Percentiles rank a stretch among this genome's conserved stretches.
phyloP scores from a whole-genome alignment of 2,113 vertebrate species.

The Diglossa brunneiventris region DNA sequence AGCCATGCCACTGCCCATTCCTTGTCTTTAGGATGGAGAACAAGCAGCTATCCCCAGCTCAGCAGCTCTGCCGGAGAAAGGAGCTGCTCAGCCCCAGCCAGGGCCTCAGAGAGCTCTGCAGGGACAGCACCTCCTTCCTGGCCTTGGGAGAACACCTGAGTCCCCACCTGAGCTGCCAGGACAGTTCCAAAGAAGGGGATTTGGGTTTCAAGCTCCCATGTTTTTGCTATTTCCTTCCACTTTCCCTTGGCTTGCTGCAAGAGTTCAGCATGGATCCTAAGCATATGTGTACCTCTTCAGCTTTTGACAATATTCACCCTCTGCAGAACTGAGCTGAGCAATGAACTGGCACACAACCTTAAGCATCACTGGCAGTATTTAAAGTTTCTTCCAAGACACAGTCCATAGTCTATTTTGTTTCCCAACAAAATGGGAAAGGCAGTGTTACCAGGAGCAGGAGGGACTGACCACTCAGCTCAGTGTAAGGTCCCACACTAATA shows the following conservation, averaged over 20 bases:
- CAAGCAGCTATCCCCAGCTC: background rate
- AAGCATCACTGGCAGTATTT: background rate
- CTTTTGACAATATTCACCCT: background rate
- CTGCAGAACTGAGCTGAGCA: background rate
- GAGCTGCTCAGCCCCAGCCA: background rate
- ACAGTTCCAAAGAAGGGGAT: background rate
- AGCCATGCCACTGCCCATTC: background rate
- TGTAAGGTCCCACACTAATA: background rate
- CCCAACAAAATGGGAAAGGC: background rate
- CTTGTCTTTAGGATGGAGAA: background rate
- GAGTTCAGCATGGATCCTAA: background rate
- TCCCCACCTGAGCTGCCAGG: background rate
- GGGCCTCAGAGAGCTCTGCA: background rate
- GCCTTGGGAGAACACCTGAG: background rate
- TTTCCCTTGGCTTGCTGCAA: background rate
- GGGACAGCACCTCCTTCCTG: background rate
- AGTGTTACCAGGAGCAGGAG: background rate
- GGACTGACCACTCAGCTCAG: background rate
- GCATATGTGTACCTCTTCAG: background rate
- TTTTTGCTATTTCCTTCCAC: background rate
- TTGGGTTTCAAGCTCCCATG: background rate
- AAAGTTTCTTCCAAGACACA: background rate
- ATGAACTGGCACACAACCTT: background rate
- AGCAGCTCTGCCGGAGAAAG: background rate
- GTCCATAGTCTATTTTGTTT: background rate